Evolutionary conservation across 1,140 invertebrate species (phyloP).

Genomic region (Nilaparvata lugens): DNA sequence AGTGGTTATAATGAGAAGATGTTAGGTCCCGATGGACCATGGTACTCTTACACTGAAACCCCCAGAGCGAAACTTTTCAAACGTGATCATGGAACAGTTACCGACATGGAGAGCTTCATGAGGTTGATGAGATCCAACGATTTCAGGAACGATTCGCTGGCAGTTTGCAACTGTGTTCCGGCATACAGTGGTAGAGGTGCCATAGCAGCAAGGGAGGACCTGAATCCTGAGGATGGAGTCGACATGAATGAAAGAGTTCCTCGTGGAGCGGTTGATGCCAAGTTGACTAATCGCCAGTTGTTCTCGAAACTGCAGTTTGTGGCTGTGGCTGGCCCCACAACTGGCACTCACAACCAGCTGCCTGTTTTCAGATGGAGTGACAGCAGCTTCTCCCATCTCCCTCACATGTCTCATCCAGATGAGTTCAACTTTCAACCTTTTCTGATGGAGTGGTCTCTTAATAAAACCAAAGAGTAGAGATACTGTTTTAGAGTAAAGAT

Average conservation of each 20-base stretch:
- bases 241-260: not conserved
- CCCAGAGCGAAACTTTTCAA: conserved; percentile 42
- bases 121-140: conserved; percentile 65
- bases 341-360: not conserved
- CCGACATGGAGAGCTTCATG: conserved; percentile 44
- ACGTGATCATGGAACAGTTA: conserved; percentile 44
- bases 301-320: not conserved
- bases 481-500: too few relatives aligned
- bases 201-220: conserved; percentile 44
- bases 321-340: not conserved
- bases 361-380: not conserved
- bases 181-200: conserved; percentile 63
- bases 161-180: conserved; percentile 56
- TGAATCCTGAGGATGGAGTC: not conserved
- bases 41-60: conserved; percentile 55
- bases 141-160: conserved; percentile 56
- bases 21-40: conserved; percentile 52
- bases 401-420: not conserved
- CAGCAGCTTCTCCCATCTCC: not conserved
- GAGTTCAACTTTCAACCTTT: not conserved
- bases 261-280: not conserved
- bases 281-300: not conserved
- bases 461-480: too few relatives aligned
- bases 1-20: conserved; percentile 50
- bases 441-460: not conserved